Percentiles rank a stretch among this genome's conserved stretches.
Evolutionary conservation across 1,140 invertebrate species (phyloP).

Genomic region (Rhagoletis zephyria): DNA sequence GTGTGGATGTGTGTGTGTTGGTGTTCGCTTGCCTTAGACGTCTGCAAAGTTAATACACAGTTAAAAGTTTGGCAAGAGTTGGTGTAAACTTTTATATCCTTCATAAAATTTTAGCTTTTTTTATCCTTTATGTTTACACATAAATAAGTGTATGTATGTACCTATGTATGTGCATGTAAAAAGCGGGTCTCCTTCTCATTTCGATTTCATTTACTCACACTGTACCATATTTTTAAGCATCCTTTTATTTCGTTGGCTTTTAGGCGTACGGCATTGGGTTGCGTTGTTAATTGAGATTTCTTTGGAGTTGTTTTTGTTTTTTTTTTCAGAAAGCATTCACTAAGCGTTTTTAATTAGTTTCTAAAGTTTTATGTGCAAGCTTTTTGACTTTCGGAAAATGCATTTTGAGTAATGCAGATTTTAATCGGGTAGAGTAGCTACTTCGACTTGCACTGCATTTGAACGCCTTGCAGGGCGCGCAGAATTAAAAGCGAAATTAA

Average conservation of each 20-base stretch:
- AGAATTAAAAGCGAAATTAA: conserved; percentile 3
- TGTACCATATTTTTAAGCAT: background rate
- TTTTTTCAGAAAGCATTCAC: background rate
- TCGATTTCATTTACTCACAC: background rate
- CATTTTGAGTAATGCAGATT: conserved; percentile 11
- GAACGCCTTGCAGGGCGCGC: background rate
- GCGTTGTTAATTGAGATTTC: conserved; percentile 29
- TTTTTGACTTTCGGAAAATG: conserved; percentile 20
- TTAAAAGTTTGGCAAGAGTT: conserved; percentile 46
- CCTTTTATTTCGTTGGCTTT: background rate
- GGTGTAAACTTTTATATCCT: conserved; percentile 47
- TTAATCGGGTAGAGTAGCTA: background rate
- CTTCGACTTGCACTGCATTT: background rate
- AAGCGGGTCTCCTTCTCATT: background rate
- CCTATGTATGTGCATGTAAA: conserved; percentile 2
- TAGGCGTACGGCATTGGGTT: background rate
- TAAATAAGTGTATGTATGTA: background rate
- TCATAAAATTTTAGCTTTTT: conserved; percentile 47
- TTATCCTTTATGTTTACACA: background rate
- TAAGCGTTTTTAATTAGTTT: conserved; percentile 41
- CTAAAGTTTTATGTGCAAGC: conserved; percentile 6
- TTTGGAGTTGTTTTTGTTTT: background rate
- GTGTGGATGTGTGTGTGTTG: background rate
- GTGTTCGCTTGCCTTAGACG: conserved; percentile 17
- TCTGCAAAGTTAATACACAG: conserved; percentile 34